phyloP scores from a whole-genome alignment of 2,113 vertebrate genomes.

The Vulpes lagopus region DNA sequence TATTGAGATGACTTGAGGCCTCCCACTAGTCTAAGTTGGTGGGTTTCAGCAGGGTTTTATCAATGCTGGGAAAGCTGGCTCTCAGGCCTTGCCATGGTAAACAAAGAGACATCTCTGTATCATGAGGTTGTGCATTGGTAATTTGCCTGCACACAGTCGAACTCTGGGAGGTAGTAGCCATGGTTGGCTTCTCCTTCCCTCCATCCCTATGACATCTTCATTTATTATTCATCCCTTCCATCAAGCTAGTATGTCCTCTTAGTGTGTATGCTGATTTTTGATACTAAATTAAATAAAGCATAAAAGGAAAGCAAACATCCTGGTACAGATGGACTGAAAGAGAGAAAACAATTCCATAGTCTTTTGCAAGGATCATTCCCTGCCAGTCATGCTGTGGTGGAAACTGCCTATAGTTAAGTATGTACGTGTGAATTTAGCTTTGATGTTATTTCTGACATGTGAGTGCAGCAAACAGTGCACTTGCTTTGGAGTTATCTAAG shows the following conservation, averaged over 20 bases:
- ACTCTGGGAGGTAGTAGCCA: fast-evolving
- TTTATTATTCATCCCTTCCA: not conserved
- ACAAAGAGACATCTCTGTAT: not conserved
- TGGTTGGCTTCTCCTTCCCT: not conserved
- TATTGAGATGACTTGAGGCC: not conserved
- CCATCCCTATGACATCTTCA: not conserved
- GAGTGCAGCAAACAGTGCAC: fast-evolving
- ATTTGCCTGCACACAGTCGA: fast-evolving
- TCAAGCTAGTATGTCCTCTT: not conserved
- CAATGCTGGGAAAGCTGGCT: not conserved
- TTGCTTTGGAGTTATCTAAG: not conserved
- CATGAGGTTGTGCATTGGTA: not conserved
- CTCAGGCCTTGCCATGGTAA: not conserved
- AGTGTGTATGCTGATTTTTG: not conserved
- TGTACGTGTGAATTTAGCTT: no score
- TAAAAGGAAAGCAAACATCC: not conserved
- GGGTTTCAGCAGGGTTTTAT: not conserved
- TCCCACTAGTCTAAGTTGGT: not conserved
- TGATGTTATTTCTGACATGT: not conserved
- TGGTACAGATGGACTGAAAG: not conserved
- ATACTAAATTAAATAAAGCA: not conserved
- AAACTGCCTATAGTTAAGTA: not conserved
- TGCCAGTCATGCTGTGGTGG: fast-evolving
- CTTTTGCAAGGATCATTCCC: not conserved
- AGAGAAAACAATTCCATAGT: not conserved